A percentile compares a stretch with the other conserved stretches of the same genome.
Evolutionary conservation across 1,140 invertebrate species (phyloP).

Genomic region (Drosophila novamexicana): DNA sequence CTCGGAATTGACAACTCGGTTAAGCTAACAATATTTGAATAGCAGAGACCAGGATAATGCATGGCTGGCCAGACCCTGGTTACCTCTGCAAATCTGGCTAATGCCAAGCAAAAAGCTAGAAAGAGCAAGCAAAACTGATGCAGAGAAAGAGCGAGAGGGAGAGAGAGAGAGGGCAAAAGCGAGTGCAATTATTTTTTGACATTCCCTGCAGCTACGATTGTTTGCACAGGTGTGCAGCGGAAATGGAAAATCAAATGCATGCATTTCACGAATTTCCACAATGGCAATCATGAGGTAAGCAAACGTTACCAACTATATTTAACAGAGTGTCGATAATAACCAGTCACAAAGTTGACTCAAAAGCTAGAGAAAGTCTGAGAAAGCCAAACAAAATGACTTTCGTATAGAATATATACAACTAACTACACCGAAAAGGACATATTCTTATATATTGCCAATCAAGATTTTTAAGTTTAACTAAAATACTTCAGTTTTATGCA

Average conservation of each 20-base stretch:
- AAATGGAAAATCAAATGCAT: conserved; percentile 12
- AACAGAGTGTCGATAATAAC: conserved; percentile 3
- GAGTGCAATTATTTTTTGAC: conserved; percentile 64
- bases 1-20: conserved; percentile 75
- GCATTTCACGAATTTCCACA: conserved; percentile 11
- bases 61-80: conserved; percentile 21
- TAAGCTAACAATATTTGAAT: conserved; percentile 78
- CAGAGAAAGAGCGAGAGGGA: neutral
- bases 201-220: conserved; percentile 24
- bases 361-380: neutral
- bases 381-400: too few relatives aligned
- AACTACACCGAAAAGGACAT: too few relatives aligned
- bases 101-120: conserved; percentile 19
- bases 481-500: too few relatives aligned
- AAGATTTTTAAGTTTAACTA: too few relatives aligned
- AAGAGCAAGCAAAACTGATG: neutral
- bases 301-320: conserved; percentile 8
- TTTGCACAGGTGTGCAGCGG: conserved; percentile 8
- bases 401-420: too few relatives aligned
- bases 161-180: neutral
- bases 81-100: conserved; percentile 33
- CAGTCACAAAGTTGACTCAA: neutral
- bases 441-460: too few relatives aligned
- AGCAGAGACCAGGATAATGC: conserved; percentile 50
- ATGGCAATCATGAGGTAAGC: conserved; percentile 16